A percentile compares a stretch with the other conserved stretches of the same genome.
phyloP scores from a whole-genome alignment of 2,113 vertebrate genomes.

The Myiopsitta monachus region DNA sequence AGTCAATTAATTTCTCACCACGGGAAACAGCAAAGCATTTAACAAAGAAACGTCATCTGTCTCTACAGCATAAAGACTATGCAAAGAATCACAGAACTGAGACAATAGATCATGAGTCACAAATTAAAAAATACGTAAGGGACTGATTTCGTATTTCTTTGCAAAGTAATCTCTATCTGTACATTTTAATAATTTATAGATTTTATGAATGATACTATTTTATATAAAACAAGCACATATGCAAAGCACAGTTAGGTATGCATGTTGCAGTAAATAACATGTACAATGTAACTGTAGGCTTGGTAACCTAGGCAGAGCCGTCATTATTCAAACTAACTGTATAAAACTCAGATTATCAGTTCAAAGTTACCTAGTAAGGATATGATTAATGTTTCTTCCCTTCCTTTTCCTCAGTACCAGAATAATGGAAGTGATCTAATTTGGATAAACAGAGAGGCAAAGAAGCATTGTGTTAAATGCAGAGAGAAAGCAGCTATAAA shows the following conservation, averaged over 20 bases:
- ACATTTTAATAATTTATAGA: neutral
- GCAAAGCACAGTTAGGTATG: neutral
- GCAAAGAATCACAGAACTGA: constrained; percentile 27
- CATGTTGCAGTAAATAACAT: neutral
- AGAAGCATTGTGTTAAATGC: neutral
- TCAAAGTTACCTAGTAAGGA: constrained; percentile 17
- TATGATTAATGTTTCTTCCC: constrained; percentile 49
- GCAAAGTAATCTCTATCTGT: neutral
- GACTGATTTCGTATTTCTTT: neutral
- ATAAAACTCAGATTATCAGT: neutral
- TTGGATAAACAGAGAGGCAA: constrained; percentile 17
- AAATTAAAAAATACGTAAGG: neutral
- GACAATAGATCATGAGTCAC: neutral
- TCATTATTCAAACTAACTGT: neutral
- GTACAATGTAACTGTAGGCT: neutral
- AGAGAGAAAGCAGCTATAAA: neutral
- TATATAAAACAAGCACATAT: neutral
- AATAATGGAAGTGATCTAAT: constrained; percentile 16
- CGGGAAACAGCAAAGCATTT: constrained; percentile 61
- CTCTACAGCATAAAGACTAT: neutral
- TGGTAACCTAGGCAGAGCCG: neutral
- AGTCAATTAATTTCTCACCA: constrained; percentile 71
- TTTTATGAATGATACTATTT: neutral
- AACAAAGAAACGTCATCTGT: constrained; percentile 55
- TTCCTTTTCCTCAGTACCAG: constrained; percentile 38